Evolutionary conservation across 2,888 invertebrate species (phyloP), one percentile per base, ranked within the genome.

Genomic region (Pammene aurita): DNA sequence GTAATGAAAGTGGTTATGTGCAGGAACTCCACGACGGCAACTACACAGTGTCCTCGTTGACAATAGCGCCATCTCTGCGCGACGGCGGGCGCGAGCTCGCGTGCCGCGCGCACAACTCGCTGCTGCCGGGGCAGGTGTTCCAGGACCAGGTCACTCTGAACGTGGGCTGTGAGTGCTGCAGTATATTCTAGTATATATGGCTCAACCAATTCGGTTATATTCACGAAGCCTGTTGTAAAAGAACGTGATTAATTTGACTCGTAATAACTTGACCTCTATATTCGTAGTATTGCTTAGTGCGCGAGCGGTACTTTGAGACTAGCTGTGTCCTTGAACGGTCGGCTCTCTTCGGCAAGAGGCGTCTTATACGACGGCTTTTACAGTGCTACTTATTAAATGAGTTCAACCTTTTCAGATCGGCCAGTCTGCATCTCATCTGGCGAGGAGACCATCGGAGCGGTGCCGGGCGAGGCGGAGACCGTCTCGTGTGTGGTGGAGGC

Each of bases 11-110:
- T 26, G 4, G 5, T 11, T 16, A 9, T 38, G 14, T 34, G 18
- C 72, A 92, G 92, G 91, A 91, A 67, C 78, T 87, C 0, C 86
- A 88, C 65, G 88, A 90, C 52, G 92, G 91, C 0, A 90, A 91
- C 75, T 90, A 85, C 73, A 90, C 90, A 0, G 86, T 92, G 2
- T 92, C 92, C 0, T 88, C 90, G 0, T 74, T 92, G 66, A 87
- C 88, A 0, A 75, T 90, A 50, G 82, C 85, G 2, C 87, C 88
- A 0, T 85, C 88, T 0, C 73, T 88, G 0, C 79, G 79, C 0
- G 85, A 89, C 71, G 75, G 76, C 54, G 79, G 78, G 2, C 83
- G 79, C 1, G 77, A 82, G n/a, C 77, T 92, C 26, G 75, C 80
- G 7, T 92, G 92, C 73, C 76, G 82, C 4, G 92, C 84, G 0